phyloP scores from a whole-genome alignment of 1,140 invertebrate genomes.

The Drosophila tsacasi region DNA sequence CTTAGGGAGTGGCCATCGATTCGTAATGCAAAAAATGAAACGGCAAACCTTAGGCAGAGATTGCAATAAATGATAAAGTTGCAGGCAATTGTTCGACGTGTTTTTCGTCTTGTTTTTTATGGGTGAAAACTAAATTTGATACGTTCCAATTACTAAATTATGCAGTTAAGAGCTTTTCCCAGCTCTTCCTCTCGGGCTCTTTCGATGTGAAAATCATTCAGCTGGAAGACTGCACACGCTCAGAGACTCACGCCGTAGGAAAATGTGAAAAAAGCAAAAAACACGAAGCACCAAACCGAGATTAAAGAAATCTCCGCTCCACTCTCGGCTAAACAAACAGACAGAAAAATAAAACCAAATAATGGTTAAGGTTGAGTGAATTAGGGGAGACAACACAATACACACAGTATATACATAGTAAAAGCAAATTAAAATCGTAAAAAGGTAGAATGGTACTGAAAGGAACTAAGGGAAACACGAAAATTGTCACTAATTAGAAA shows the following conservation, averaged over 20 bases:
- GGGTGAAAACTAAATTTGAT: constrained; percentile 79
- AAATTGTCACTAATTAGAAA: constrained; percentile 72
- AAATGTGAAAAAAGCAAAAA: constrained; percentile 8
- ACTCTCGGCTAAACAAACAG: constrained; percentile 40
- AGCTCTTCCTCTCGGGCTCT: constrained; percentile 21
- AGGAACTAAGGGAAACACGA: constrained; percentile 35
- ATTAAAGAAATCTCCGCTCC: constrained; percentile 50
- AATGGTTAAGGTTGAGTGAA: constrained; percentile 60
- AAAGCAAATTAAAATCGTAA: constrained; percentile 42
- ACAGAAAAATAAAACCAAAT: constrained; percentile 56
- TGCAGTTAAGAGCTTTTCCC: constrained; percentile 59
- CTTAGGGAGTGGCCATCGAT: constrained; percentile 23
- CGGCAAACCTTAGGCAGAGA: constrained; percentile 7
- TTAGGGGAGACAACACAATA: constrained; percentile 22
- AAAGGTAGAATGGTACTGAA: not conserved
- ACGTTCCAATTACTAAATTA: constrained; percentile 82
- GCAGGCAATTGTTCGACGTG: not conserved
- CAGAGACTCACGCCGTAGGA: constrained; percentile 13
- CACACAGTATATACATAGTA: constrained; percentile 34
- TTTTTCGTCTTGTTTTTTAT: constrained; percentile 1
- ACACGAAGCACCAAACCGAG: constrained; percentile 44
- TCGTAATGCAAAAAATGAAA: constrained; percentile 40
- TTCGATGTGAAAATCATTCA: constrained; percentile 74
- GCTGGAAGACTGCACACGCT: constrained; percentile 79
- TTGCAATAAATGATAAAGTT: constrained; percentile 41